These are phyloP conservation scores for Trididemnum nubilum DNA, from an alignment of 23 tunicate genomes.

Conservation along the genomic window DNA sequence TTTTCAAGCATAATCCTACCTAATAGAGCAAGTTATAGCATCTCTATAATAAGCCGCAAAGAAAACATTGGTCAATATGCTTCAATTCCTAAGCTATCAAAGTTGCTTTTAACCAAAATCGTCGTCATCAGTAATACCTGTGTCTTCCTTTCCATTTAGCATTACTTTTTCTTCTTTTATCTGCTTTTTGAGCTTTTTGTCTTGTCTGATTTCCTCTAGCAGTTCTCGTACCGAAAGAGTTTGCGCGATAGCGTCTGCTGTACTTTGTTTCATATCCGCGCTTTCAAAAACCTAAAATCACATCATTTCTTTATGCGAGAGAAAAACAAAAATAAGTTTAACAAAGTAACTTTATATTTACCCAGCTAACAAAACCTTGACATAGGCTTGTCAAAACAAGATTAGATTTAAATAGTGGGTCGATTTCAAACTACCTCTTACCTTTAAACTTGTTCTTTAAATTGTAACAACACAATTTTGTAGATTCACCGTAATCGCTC, in stretches of 20 bases:
- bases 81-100: no score
- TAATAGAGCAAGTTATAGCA: no score
- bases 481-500: no score
- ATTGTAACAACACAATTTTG: no score
- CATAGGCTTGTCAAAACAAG: neutral
- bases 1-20: no score
- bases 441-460: neutral
- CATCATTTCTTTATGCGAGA: neutral
- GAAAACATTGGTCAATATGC: no score
- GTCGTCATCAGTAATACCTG: no score
- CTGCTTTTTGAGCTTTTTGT: constrained; percentile 5
- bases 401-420: neutral
- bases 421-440: neutral
- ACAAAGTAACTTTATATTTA: neutral
- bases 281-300: constrained; percentile 8
- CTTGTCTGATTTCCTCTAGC: constrained; percentile 15
- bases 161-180: neutral
- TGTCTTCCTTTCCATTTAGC: constrained; percentile 20
- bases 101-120: no score
- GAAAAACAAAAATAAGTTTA: neutral
- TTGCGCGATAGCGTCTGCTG: constrained; percentile 37
- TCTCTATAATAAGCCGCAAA: no score
- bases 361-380: constrained; percentile 20
- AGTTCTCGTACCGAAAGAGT: constrained; percentile 39
- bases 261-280: constrained; percentile 31